Evolutionary conservation across 2,113 vertebrate genomes (phyloP).

Genomic region (Mungos mungo): DNA sequence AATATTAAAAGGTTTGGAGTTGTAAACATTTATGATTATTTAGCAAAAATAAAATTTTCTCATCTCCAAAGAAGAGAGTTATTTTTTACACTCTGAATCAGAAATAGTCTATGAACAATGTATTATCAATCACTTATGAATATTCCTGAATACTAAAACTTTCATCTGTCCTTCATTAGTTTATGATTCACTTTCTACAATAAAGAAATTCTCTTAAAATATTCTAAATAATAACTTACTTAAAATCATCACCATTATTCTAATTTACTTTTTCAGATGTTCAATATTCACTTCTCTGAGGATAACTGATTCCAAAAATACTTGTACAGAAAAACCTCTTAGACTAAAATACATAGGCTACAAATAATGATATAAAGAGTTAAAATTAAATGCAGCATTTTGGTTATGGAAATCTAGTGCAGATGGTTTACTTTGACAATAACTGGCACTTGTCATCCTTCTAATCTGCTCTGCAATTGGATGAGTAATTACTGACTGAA

Average conservation of each 20-base stretch:
- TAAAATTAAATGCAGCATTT: neutral
- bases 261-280: neutral
- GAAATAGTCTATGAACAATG: neutral
- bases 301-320: neutral
- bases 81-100: neutral
- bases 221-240: neutral
- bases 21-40: neutral
- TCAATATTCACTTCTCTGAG: neutral
- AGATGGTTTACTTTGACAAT: neutral
- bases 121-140: neutral
- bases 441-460: neutral
- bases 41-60: neutral
- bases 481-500: neutral
- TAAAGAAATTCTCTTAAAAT: neutral
- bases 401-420: neutral
- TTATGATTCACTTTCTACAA: neutral
- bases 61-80: neutral
- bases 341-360: neutral
- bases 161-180: neutral
- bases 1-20: neutral
- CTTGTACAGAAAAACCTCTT: neutral
- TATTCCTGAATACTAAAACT: neutral
- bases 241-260: neutral
- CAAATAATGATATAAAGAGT: neutral
- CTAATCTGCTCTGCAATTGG: neutral